Base-by-base conservation (phyloP, 2,113 vertebrate species). In the Cyrtonyx montezumae region DNA sequence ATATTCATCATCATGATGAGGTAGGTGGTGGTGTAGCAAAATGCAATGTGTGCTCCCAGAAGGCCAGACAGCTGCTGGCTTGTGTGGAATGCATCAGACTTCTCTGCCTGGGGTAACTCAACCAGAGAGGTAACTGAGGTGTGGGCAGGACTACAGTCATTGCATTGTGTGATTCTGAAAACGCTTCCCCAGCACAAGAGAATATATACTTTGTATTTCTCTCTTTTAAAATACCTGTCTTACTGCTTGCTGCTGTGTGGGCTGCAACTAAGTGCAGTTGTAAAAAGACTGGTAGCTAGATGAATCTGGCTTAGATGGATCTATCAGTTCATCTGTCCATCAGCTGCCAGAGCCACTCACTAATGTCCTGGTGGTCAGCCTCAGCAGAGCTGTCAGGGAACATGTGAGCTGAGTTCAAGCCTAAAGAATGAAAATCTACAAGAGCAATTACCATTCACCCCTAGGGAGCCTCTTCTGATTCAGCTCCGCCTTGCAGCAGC, bases 121-220 rank as follows among this genome's bases (percentile, higher is more conserved):
- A 32, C 53, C 16, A 1, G 34, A 69, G 84, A 84, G 14, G 6
- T 25, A 66, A 43, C 79, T 75, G 67, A 87, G 32, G 36, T 10
- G 63, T 88, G 65, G 77, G 91, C 76, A 90, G 88, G 49, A 86
- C 90, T 91, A 73, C 0, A 0, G 46, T 84, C n/a, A 18, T 3
- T 59, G 65, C 79, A 12, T 88, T 86, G 83, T 53, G 36, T 92
- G 65, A 77, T 93, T 85, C 71, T 93, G 79, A 86, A 73, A 69
- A 68, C 53, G 63, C 40, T 77, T 79, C 61, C 53, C 15, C 4
- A 8, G 1, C 74, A 21, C 58, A 56, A 68, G 53, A 81, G 80
- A 87, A 87, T 84, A 81, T 56, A 91, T n/a, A 34, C 66, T 84
- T 94, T 84, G 51, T 5, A 75, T 93, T 34, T 63, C 51, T 71